These are phyloP conservation scores for Leucoma salicis DNA, from an alignment of 2,888 invertebrate genomes.

Conservation along the genomic window DNA sequence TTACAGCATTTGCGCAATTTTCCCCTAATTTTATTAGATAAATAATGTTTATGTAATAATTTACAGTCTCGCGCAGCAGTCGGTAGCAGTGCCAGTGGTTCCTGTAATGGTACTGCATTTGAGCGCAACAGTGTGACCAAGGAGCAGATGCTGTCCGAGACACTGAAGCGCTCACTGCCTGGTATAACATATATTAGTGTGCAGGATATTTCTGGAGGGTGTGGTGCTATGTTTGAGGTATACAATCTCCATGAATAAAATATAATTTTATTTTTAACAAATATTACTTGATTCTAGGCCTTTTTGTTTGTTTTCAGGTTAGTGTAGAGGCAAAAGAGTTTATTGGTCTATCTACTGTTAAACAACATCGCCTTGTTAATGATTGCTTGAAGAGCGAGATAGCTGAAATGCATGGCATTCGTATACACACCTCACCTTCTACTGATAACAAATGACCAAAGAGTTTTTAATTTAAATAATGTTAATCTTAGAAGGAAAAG, in stretches of 20 bases:
- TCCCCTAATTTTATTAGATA: too few relatives aligned
- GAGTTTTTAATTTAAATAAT: not conserved
- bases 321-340: constrained; percentile 87
- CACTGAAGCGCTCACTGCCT: constrained; percentile 76
- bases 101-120: constrained; percentile 44
- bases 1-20: too few relatives aligned
- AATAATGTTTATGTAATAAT: too few relatives aligned
- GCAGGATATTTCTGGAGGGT: constrained; percentile 89
- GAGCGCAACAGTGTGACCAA: constrained; percentile 59
- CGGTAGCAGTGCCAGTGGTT: constrained; percentile 30
- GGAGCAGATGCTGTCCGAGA: constrained; percentile 61
- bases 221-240: constrained; percentile 91
- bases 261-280: not conserved
- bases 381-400: constrained; percentile 89
- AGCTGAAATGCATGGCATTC: constrained; percentile 91
- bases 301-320: constrained; percentile 50
- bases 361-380: constrained; percentile 88
- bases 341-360: constrained; percentile 85
- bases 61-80: constrained; percentile 45
- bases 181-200: constrained; percentile 85
- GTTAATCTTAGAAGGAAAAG: not conserved
- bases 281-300: not conserved
- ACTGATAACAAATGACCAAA: constrained; percentile 29
- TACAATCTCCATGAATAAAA: not conserved
- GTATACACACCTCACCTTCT: constrained; percentile 86